Conservation (phyloP, 2,888 invertebrate genomes). For the Pollenia labialis region DNA sequence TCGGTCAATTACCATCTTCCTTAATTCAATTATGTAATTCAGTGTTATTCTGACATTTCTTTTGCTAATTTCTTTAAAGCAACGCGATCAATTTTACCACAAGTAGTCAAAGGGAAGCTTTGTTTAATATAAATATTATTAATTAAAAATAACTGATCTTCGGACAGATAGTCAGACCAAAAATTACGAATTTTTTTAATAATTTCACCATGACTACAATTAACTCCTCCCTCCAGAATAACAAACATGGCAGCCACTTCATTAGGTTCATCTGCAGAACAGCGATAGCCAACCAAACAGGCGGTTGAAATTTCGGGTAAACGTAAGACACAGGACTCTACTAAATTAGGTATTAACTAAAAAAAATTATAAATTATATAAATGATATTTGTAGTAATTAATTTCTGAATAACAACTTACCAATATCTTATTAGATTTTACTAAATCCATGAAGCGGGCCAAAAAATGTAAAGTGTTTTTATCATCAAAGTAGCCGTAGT, state of each 20-base stretch:
- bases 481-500: constrained; percentile 70
- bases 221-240: background rate
- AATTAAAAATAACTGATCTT: constrained; percentile 59
- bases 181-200: background rate
- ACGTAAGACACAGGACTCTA: constrained; percentile 66
- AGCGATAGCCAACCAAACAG: constrained; percentile 62
- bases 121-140: constrained; percentile 35
- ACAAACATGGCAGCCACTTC: constrained; percentile 72
- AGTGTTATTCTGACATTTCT: background rate
- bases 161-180: background rate
- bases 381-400: background rate
- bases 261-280: background rate
- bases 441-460: constrained; percentile 66
- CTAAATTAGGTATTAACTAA: constrained; percentile 71
- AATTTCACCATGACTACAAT: constrained; percentile 15
- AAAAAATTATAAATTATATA: background rate
- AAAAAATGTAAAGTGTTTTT: constrained; percentile 65
- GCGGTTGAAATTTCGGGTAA: constrained; percentile 59
- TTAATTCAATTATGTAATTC: background rate
- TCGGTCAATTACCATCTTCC: no score
- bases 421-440: constrained; percentile 54
- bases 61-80: constrained; percentile 54
- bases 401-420: constrained; percentile 56
- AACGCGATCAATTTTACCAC: constrained; percentile 73
- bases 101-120: constrained; percentile 69